Percentiles rank a stretch among this genome's conserved stretches.
phyloP scores from a whole-genome alignment of 2,113 vertebrate genomes.

The Pygoscelis adeliae region DNA sequence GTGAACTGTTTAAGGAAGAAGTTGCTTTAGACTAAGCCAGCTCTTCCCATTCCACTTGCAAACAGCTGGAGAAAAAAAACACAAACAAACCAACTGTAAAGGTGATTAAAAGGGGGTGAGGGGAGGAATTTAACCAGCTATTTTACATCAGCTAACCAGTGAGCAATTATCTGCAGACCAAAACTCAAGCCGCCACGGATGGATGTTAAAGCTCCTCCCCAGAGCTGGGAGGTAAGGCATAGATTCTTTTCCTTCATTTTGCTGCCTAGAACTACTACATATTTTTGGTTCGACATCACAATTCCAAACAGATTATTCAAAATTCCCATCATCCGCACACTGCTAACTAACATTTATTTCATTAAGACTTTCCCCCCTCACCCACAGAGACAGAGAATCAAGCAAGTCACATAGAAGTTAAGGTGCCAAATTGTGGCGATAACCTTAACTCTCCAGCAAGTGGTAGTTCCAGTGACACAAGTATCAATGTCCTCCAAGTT shows the following conservation, averaged over 20 bases:
- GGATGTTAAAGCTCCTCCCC: not conserved
- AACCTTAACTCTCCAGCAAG: not conserved
- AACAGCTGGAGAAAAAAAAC: not conserved
- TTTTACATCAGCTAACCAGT: not conserved
- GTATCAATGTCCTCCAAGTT: not conserved
- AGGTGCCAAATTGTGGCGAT: not conserved
- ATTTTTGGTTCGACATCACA: not conserved
- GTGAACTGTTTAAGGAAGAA: not conserved
- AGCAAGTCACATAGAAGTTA: not conserved
- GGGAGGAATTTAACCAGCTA: not conserved
- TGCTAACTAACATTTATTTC: not conserved
- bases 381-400: not conserved
- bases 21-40: not conserved
- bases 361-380: not conserved
- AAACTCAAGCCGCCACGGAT: not conserved
- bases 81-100: not conserved
- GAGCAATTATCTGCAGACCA: not conserved
- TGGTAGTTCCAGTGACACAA: not conserved
- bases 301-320: not conserved
- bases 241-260: not conserved
- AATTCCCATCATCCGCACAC: not conserved
- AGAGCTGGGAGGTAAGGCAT: not conserved
- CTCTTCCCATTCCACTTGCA: not conserved
- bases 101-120: not conserved
- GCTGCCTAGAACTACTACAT: not conserved